Percentiles rank a stretch among this genome's conserved stretches.
Evolutionary conservation across 2,113 vertebrate genomes (phyloP).

Genomic region (Pterocles burchelli): DNA sequence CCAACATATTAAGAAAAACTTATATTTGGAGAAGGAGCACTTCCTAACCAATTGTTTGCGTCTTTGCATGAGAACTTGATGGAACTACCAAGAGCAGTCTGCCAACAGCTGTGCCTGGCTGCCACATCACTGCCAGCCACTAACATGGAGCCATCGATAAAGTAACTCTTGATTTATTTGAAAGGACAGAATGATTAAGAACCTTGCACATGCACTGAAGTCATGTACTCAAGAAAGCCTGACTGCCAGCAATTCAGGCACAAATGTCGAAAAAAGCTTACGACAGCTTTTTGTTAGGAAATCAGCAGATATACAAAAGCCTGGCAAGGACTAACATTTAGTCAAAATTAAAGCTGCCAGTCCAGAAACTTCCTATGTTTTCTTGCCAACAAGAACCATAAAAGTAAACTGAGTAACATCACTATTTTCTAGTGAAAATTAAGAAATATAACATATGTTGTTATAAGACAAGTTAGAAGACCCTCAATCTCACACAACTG

Average conservation of each 20-base stretch:
- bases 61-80: background rate
- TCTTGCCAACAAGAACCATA: background rate
- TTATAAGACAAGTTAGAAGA: background rate
- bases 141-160: accelerated
- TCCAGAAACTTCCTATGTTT: background rate
- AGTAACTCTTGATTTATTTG: background rate
- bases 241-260: background rate
- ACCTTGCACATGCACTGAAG: background rate
- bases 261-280: background rate
- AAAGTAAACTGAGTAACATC: background rate
- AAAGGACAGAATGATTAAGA: background rate
- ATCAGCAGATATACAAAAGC: background rate
- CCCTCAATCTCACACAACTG: background rate
- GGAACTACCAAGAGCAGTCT: background rate
- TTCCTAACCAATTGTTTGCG: background rate
- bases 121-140: background rate
- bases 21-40: background rate
- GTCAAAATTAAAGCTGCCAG: background rate
- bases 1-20: background rate
- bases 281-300: background rate
- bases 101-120: background rate
- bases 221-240: background rate
- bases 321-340: background rate
- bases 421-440: background rate
- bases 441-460: background rate